Percentiles rank a stretch among this genome's conserved stretches.
phyloP scores from a whole-genome alignment of 1,140 invertebrate species.

The Physella acuta region DNA sequence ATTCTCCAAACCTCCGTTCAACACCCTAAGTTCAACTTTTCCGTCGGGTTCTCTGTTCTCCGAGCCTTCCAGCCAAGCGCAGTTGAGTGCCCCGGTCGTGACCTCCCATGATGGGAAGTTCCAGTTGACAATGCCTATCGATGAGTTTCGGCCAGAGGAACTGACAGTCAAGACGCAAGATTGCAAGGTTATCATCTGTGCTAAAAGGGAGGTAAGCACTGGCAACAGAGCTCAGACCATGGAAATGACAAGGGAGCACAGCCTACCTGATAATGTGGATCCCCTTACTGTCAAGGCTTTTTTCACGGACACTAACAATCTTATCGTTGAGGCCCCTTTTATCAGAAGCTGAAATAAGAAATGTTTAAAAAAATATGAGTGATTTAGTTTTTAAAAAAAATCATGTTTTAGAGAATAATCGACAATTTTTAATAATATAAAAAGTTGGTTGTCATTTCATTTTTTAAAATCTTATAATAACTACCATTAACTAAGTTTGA shows the following conservation, averaged over 20 bases:
- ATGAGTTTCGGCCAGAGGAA: conserved; percentile 55
- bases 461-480: no score
- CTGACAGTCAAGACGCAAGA: conserved; percentile 55
- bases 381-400: no score
- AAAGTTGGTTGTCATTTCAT: no score
- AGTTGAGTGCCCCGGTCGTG: conserved; percentile 28
- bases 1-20: conserved; percentile 12
- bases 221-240: conserved; percentile 50
- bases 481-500: no score
- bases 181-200: conserved; percentile 49
- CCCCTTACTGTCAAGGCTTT: conserved; percentile 55
- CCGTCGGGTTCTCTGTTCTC: conserved; percentile 7
- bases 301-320: conserved; percentile 54
- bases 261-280: conserved; percentile 56
- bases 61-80: neutral
- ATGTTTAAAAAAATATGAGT: no score
- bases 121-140: conserved; percentile 53
- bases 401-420: no score
- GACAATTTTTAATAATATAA: no score
- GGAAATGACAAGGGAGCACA: conserved; percentile 55
- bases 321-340: conserved; percentile 56
- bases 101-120: conserved; percentile 44
- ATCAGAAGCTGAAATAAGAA: conserved; percentile 11
- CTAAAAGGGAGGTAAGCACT: conserved; percentile 47
- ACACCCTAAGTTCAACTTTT: conserved; percentile 25